phyloP scores from a whole-genome alignment of 2,888 invertebrate genomes.

The Miltochrista miniata region DNA sequence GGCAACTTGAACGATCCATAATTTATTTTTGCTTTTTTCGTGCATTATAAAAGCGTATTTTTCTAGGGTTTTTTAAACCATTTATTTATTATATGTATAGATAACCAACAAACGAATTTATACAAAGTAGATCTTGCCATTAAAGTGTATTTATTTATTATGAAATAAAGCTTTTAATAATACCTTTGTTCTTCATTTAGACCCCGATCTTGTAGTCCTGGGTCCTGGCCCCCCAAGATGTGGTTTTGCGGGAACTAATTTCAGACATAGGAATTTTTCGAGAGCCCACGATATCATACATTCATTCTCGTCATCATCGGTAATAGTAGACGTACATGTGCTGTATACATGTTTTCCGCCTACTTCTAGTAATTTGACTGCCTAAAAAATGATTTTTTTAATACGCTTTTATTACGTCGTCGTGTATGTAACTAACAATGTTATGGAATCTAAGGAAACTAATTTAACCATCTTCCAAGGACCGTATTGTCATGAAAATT shows the following conservation, averaged over 20 bases:
- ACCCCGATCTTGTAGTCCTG: conserved; percentile 79
- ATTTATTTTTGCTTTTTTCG: no score
- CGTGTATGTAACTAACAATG: no score
- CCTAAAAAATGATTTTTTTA: no score
- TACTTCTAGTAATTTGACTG: conserved; percentile 88
- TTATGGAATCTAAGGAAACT: no score
- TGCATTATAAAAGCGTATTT: no score
- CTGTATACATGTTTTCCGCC: conserved; percentile 92
- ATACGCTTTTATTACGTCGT: no score
- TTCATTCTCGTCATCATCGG: conserved; percentile 94
- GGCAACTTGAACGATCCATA: no score
- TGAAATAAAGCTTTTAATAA: conserved; percentile 18
- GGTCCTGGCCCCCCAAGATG: conserved; percentile 85
- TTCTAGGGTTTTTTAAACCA: no score
- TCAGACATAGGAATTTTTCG: conserved; percentile 84
- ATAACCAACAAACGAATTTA: background rate
- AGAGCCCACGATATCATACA: conserved; percentile 91
- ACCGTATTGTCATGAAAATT: no score
- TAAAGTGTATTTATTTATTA: conserved; percentile 4
- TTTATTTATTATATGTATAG: no score
- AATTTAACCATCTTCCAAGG: no score
- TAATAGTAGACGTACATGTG: conserved; percentile 93
- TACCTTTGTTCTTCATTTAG: conserved; percentile 77
- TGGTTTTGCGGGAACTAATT: conserved; percentile 84
- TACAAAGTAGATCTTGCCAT: conserved; percentile 21